Evolutionary conservation across 2,888 invertebrate species (phyloP).

Genomic region (Physocephala rufipes): DNA sequence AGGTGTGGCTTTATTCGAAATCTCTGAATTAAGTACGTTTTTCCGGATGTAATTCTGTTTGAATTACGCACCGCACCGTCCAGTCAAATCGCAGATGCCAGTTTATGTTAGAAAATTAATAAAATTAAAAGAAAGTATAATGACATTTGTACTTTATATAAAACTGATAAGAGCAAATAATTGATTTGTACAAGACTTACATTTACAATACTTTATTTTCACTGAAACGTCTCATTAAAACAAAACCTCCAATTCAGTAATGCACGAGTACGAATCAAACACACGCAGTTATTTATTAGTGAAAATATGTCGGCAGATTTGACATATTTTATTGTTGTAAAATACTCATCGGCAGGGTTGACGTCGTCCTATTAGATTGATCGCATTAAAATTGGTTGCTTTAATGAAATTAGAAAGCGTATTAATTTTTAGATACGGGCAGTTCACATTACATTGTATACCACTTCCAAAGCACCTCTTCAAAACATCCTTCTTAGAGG

Average conservation of each 20-base stretch:
- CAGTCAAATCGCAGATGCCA: slow-evolving; percentile 28
- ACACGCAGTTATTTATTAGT: too few species aligned
- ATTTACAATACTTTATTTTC: neutral
- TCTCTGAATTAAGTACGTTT: slow-evolving; percentile 6
- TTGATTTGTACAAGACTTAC: neutral
- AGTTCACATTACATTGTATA: too few species aligned
- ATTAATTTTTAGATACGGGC: too few species aligned
- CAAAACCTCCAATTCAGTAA: neutral
- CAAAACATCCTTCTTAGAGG: too few species aligned
- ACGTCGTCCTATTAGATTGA: too few species aligned
- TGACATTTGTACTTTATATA: neutral
- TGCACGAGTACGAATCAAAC: slow-evolving; percentile 4
- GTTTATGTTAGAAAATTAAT: slow-evolving; percentile 29
- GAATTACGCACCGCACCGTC: slow-evolving; percentile 19
- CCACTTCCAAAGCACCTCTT: too few species aligned
- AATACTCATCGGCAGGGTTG: too few species aligned
- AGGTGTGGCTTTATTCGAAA: slow-evolving; percentile 18
- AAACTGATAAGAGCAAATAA: neutral
- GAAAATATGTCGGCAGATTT: too few species aligned
- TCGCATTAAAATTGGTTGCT: too few species aligned
- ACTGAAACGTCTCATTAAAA: neutral
- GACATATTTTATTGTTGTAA: too few species aligned
- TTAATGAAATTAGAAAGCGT: too few species aligned
- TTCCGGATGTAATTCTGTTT: slow-evolving; percentile 38
- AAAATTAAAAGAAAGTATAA: neutral